These are phyloP conservation scores for Chaitophorus viminalis DNA, from an alignment of 2,888 invertebrate genomes.

Conservation along the genomic window DNA sequence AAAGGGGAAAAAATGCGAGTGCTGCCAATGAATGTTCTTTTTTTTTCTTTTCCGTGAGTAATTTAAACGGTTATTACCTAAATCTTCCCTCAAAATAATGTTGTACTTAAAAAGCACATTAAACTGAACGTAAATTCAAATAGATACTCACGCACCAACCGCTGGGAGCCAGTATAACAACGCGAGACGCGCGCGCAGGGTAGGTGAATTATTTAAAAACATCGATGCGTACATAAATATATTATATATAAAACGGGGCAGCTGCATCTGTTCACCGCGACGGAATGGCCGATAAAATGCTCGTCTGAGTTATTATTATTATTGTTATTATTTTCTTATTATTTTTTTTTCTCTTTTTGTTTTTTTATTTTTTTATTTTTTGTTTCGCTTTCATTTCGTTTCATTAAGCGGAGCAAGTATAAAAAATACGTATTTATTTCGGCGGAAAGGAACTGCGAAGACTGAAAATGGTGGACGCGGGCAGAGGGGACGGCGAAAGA, in stretches of 20 bases:
- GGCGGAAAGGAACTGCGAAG: background rate
- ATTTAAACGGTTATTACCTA: constrained; percentile 52
- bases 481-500: background rate
- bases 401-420: constrained; percentile 17
- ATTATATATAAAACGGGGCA: background rate
- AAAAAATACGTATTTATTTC: background rate
- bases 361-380: constrained; percentile 18
- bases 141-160: background rate
- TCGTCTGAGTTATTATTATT: constrained; percentile 31
- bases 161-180: background rate
- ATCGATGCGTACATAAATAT: background rate
- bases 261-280: constrained; percentile 21
- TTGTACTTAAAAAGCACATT: constrained; percentile 38
- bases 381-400: constrained; percentile 2
- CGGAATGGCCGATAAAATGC: constrained; percentile 13
- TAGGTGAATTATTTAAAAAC: constrained; percentile 37
- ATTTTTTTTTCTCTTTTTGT: too few relatives aligned
- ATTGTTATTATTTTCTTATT: too few relatives aligned
- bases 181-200: background rate
- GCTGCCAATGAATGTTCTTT: constrained; percentile 26
- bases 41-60: constrained; percentile 15
- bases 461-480: background rate
- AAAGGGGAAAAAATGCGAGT: background rate
- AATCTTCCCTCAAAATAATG: constrained; percentile 46
- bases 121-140: constrained; percentile 47